phyloP scores from a whole-genome alignment of 2,888 invertebrate genomes.

The Eilema depressum region DNA sequence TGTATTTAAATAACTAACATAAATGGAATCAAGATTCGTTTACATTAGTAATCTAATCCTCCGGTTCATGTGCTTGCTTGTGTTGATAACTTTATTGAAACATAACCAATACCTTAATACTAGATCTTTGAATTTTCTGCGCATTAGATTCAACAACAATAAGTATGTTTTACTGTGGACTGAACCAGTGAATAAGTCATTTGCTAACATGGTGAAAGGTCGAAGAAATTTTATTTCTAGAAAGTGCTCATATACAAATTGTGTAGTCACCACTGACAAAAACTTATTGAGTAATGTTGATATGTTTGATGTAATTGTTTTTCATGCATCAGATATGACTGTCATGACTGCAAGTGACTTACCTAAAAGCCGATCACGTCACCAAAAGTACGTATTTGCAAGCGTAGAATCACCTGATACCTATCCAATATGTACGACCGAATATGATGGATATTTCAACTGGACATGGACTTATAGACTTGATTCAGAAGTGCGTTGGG shows the following conservation, averaged over 20 bases:
- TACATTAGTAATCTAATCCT: constrained; percentile 2
- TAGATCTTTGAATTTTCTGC: constrained; percentile 16
- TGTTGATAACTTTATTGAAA: background rate
- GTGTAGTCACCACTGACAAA: constrained; percentile 65
- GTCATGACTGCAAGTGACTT: constrained; percentile 28
- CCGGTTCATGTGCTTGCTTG: constrained; percentile 7
- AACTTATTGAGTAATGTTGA: constrained; percentile 55
- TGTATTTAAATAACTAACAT: constrained; percentile 6
- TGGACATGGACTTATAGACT: constrained; percentile 79
- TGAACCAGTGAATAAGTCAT: constrained; percentile 52
- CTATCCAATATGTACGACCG: constrained; percentile 64
- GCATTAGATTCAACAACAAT: background rate
- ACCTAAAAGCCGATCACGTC: constrained; percentile 59
- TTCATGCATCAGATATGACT: constrained; percentile 65
- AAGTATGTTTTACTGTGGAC: constrained; percentile 68
- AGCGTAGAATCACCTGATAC: constrained; percentile 70
- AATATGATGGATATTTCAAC: constrained; percentile 69
- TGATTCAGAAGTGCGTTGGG: constrained; percentile 71
- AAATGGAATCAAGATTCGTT: constrained; percentile 13
- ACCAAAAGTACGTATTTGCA: constrained; percentile 73
- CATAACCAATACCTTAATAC: background rate
- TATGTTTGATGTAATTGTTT: constrained; percentile 70
- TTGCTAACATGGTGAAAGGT: constrained; percentile 57
- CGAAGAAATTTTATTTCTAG: constrained; percentile 56
- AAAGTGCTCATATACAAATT: constrained; percentile 66